phyloP scores from a whole-genome alignment of 2,888 invertebrate species.

The Cosmorhoe ocellata region DNA sequence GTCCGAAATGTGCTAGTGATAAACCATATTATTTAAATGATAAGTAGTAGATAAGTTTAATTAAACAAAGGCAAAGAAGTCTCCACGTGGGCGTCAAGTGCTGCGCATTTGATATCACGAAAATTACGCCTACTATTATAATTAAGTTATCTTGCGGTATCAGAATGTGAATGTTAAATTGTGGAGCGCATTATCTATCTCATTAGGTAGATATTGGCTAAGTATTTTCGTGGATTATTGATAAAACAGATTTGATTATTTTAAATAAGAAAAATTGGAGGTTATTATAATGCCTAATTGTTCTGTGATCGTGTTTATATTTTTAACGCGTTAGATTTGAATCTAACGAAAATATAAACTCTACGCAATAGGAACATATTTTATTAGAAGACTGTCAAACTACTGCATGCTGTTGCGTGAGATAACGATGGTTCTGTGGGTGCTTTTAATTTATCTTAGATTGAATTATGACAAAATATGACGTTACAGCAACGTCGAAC shows the following conservation, averaged over 20 bases:
- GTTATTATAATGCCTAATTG: constrained; percentile 4
- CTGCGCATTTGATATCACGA: constrained; percentile 42
- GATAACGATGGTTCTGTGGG: background rate
- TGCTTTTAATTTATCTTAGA: constrained; percentile 16
- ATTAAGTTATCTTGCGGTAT: constrained; percentile 26
- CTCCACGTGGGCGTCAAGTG: constrained; percentile 33
- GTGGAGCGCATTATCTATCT: constrained; percentile 14
- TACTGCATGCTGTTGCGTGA: constrained; percentile 1
- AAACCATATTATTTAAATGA: constrained; percentile 49
- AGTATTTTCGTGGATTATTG: constrained; percentile 8
- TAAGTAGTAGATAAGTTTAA: constrained; percentile 52
- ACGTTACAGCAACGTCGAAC: background rate
- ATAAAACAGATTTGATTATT: constrained; percentile 13
- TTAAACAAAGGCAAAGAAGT: constrained; percentile 34
- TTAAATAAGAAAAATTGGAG: background rate
- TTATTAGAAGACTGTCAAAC: background rate
- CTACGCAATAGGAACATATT: background rate
- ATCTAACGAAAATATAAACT: constrained; percentile 8
- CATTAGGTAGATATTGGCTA: constrained; percentile 7
- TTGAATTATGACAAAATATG: too few relatives aligned
- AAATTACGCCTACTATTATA: constrained; percentile 38
- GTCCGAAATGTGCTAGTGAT: constrained; percentile 46
- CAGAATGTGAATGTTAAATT: constrained; percentile 16
- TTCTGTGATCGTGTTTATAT: constrained; percentile 18
- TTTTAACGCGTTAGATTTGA: constrained; percentile 6